Percentiles rank a stretch among this genome's conserved stretches.
phyloP scores from a whole-genome alignment of 2,797 vertebrate species.

The Pseudopleuronectes americanus region DNA sequence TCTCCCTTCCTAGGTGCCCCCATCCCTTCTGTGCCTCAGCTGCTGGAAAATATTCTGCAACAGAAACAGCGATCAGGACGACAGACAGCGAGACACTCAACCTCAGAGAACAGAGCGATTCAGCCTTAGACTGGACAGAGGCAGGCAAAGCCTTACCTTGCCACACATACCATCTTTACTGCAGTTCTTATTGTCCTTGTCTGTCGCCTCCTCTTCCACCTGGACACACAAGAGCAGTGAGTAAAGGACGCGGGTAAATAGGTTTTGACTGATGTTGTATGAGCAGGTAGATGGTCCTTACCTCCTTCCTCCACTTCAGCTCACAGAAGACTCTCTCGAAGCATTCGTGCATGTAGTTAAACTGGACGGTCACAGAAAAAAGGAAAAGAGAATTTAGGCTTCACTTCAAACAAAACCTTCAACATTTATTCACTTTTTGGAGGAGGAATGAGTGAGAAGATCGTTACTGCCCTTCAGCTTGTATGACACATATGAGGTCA shows the following conservation, averaged over 20 bases:
- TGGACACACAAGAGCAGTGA: slow-evolving; percentile 52
- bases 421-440: slow-evolving; percentile 2
- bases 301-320: slow-evolving; percentile 98
- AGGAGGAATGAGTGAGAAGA: background rate
- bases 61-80: slow-evolving; percentile 46
- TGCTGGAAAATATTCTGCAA: slow-evolving; percentile 96
- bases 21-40: slow-evolving; percentile 93
- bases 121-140: slow-evolving; percentile 54
- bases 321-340: slow-evolving; percentile 98
- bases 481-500: too few species aligned
- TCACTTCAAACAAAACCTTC: background rate
- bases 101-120: slow-evolving; percentile 14
- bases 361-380: slow-evolving; percentile 79
- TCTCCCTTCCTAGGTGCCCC: slow-evolving; percentile 88
- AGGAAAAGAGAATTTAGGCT: slow-evolving; percentile 19
- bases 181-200: slow-evolving; percentile 92
- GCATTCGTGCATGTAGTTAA: slow-evolving; percentile 99
- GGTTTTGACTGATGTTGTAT: background rate
- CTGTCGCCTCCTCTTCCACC: slow-evolving; percentile 90
- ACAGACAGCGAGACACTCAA: background rate
- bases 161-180: slow-evolving; percentile 90
- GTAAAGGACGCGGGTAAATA: background rate
- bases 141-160: slow-evolving; percentile 89
- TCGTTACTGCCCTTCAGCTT: background rate
- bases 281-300: slow-evolving; percentile 63